Evolutionary conservation across 2,888 invertebrate genomes (phyloP).

Genomic region (Leptopilina drosophilae): DNA sequence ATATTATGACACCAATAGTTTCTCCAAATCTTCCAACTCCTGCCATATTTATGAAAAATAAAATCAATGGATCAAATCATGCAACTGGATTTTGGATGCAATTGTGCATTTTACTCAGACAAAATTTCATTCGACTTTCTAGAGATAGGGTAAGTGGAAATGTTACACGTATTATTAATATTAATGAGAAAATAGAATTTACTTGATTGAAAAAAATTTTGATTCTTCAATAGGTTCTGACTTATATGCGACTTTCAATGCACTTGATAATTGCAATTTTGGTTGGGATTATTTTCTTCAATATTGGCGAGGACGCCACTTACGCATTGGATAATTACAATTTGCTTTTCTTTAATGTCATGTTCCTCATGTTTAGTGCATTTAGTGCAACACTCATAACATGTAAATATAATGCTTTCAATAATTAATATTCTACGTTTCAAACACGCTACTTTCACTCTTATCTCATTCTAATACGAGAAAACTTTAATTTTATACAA

Average conservation of each 20-base stretch:
- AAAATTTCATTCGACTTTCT: conserved; percentile 82
- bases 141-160: conserved; percentile 80
- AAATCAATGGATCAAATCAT: conserved; percentile 74
- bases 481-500: too few relatives aligned
- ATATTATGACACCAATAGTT: conserved; percentile 79
- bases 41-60: conserved; percentile 60
- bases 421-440: not conserved
- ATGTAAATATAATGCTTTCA: conserved; percentile 83
- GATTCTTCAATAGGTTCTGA: conserved; percentile 80
- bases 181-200: not conserved
- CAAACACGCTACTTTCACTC: too few relatives aligned
- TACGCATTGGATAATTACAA: conserved; percentile 91
- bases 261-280: conserved; percentile 89
- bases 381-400: conserved; percentile 93
- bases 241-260: conserved; percentile 86
- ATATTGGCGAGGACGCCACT: conserved; percentile 91
- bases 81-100: conserved; percentile 81
- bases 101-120: conserved; percentile 80
- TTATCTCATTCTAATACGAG: too few relatives aligned
- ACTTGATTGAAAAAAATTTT: not conserved
- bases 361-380: conserved; percentile 97
- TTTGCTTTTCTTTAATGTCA: conserved; percentile 92
- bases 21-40: conserved; percentile 73
- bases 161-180: not conserved
- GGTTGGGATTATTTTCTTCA: conserved; percentile 89